Base-by-base conservation (phyloP, 2,888 invertebrate species). In the Hesperia comma region DNA sequence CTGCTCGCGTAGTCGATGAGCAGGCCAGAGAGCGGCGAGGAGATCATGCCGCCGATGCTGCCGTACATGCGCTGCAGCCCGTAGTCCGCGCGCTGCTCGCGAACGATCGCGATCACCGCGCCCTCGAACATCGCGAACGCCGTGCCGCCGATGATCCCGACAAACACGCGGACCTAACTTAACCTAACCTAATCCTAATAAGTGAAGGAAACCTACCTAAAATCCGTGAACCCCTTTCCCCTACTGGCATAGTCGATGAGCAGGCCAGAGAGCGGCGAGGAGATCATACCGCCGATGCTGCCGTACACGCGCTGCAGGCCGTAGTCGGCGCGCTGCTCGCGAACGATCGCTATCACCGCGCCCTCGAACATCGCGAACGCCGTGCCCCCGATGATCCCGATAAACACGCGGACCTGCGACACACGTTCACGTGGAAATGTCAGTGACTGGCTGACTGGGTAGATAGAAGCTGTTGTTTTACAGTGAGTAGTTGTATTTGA, bases 91-190 rank as follows among this genome's bases (percentile, higher is more conserved):
- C 95, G 94, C 77, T 96, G 95, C 75, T 96, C 95, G 68, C 96
- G 88, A 67, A 96, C 87, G 74, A 96, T 95, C 6, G 96, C 95
- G 68, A 96, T 95, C 2, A 96, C 96, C 0, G 96, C 96, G 1
- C 96, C 96, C 84, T 96, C 96, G 79, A 96, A 96, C 95, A 96
- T 96, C 32, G 96, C 96, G 80, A 95, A 96, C 0, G 95, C 94
- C 1, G 96, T 96, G 0, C 96, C 96, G 51, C 95, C 94, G 68
- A 96, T 95, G 68, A 96, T 95, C 19, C 95, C 95, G 77, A 94
- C 89, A 76, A 94, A 93, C 6, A 94, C 94, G 49, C 94, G 88
- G 15, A 93, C 93, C 93, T 93, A n/a, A n/a, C n/a, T n/a, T n/a
- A n/a, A n/a, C n/a, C n/a, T n/a, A n/a, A n/a, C n/a, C n/a, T n/a